These are phyloP conservation scores for Bombus superbus DNA, from an alignment of 1,140 invertebrate species.

Conservation along the genomic window DNA sequence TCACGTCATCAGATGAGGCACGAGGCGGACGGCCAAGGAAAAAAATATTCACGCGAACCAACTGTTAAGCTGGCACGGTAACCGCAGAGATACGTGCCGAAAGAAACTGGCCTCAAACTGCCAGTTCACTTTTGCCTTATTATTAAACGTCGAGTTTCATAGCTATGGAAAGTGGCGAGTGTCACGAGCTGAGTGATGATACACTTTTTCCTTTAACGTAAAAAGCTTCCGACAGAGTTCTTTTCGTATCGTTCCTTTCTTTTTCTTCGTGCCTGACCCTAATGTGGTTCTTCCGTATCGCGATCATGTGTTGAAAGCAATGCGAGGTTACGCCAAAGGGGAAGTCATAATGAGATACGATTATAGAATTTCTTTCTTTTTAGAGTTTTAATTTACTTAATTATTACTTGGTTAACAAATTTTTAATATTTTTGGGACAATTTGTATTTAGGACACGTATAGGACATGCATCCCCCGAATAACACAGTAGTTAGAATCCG, in stretches of 20 bases:
- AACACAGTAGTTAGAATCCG: too few species aligned
- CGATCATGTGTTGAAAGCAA: not conserved
- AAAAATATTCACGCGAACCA: slow-evolving; percentile 67
- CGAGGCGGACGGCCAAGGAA: slow-evolving; percentile 60
- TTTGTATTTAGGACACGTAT: too few species aligned
- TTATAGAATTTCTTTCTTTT: not conserved
- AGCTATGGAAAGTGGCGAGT: slow-evolving; percentile 41
- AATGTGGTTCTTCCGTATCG: slow-evolving; percentile 10
- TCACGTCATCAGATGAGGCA: slow-evolving; percentile 70
- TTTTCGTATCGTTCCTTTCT: too few species aligned
- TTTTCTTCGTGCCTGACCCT: not conserved
- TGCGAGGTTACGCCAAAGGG: not conserved
- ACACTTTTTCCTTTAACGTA: slow-evolving; percentile 24
- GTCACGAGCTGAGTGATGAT: slow-evolving; percentile 29
- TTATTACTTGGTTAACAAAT: too few species aligned
- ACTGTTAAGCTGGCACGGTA: slow-evolving; percentile 71
- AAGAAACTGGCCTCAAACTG: slow-evolving; percentile 72
- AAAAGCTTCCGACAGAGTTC: not conserved
- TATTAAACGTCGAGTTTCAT: slow-evolving; percentile 48
- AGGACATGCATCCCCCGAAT: too few species aligned
- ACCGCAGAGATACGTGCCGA: slow-evolving; percentile 55
- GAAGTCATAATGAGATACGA: not conserved
- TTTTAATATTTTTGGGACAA: too few species aligned
- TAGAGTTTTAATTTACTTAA: not conserved
- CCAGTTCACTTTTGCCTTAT: slow-evolving; percentile 69